Conservation (phyloP, 1,140 invertebrate species). For the Drosophila ambigua region DNA sequence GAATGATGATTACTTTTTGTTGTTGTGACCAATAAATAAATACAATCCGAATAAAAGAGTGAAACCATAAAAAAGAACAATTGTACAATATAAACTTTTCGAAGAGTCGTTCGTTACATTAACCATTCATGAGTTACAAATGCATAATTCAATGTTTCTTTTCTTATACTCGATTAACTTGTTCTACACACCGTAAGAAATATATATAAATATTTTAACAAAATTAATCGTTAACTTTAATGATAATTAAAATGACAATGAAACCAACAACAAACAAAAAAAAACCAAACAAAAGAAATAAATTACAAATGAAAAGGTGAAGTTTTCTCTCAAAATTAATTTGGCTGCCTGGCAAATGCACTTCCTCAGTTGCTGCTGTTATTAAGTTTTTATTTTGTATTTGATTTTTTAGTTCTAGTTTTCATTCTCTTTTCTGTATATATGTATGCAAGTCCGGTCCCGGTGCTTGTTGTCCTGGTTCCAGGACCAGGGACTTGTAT, state of each 20-base stretch:
- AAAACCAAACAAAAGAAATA: slow-evolving; percentile 34
- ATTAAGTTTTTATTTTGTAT: slow-evolving; percentile 25
- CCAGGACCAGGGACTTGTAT: slow-evolving; percentile 33
- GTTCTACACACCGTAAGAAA: slow-evolving; percentile 70
- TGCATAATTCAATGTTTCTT: slow-evolving; percentile 73
- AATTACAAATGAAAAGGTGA: slow-evolving; percentile 68
- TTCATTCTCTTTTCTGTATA: slow-evolving; percentile 20
- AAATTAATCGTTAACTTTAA: slow-evolving; percentile 76
- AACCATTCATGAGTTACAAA: slow-evolving; percentile 75
- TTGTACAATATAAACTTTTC: slow-evolving; percentile 65
- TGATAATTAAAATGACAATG: slow-evolving; percentile 58
- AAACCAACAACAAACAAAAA: slow-evolving; percentile 31
- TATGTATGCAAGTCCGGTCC: slow-evolving; percentile 36
- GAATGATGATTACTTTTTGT: slow-evolving; percentile 76
- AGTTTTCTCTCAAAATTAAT: slow-evolving; percentile 80
- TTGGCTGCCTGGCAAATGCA: slow-evolving; percentile 57
- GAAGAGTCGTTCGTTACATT: slow-evolving; percentile 78
- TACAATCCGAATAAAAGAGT: slow-evolving; percentile 36
- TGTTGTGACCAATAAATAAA: slow-evolving; percentile 43
- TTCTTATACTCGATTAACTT: slow-evolving; percentile 76
- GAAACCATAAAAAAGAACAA: slow-evolving; percentile 34
- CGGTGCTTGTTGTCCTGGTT: neutral
- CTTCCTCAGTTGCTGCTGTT: slow-evolving; percentile 56
- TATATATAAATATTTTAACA: slow-evolving; percentile 67
- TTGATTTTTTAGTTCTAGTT: slow-evolving; percentile 38